phyloP scores from a whole-genome alignment of 2,888 invertebrate species.

The Auanema sp. region DNA sequence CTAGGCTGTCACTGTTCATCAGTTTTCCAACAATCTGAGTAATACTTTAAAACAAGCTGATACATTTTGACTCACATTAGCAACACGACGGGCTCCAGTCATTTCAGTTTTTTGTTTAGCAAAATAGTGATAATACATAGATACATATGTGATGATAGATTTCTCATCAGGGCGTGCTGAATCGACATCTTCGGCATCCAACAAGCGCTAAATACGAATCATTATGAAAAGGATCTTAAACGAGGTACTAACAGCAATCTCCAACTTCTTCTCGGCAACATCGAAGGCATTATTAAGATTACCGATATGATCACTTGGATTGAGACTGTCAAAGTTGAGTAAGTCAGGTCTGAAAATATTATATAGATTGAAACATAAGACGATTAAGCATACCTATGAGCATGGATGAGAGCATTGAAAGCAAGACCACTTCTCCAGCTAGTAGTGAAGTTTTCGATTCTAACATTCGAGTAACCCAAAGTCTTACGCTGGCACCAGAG shows the following conservation, averaged over 20 bases:
- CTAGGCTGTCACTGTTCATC: constrained; percentile 90
- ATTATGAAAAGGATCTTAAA: too few species aligned
- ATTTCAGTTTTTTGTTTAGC: constrained; percentile 98
- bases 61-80: constrained; percentile 78
- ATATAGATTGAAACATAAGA: constrained; percentile 16
- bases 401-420: constrained; percentile 96
- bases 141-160: constrained; percentile 97
- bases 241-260: constrained; percentile 73
- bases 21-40: constrained; percentile 90
- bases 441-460: constrained; percentile 70
- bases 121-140: constrained; percentile 98
- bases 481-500: constrained; percentile 99
- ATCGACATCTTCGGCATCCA: constrained; percentile 96
- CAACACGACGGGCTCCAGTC: constrained; percentile 93
- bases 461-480: constrained; percentile 76
- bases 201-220: constrained; percentile 70
- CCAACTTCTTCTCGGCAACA: constrained; percentile 86
- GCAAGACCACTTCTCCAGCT: constrained; percentile 96
- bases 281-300: constrained; percentile 98
- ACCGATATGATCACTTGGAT: constrained; percentile 82
- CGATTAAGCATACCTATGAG: constrained; percentile 72
- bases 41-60: not conserved
- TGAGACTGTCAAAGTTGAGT: constrained; percentile 74
- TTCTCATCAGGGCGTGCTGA: constrained; percentile 78
- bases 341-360: constrained; percentile 79